A percentile compares a stretch with the other conserved stretches of the same genome.
phyloP scores from a whole-genome alignment of 2,113 vertebrate genomes.

The Oryzias melastigma region DNA sequence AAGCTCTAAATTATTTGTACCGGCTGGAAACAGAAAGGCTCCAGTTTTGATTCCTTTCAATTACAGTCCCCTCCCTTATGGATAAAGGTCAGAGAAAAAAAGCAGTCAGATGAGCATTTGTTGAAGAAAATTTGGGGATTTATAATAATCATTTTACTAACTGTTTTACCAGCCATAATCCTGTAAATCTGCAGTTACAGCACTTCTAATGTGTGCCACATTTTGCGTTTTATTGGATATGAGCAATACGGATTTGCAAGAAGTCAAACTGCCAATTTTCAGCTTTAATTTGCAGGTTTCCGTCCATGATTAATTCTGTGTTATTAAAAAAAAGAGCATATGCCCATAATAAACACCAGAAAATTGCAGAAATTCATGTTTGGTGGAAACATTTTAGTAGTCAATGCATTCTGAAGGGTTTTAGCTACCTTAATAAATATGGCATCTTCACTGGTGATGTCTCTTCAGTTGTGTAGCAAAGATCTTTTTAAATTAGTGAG shows the following conservation, averaged over 20 bases:
- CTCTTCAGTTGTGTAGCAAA: too few species aligned
- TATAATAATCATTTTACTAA: constrained; percentile 16
- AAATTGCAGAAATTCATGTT: constrained; percentile 10
- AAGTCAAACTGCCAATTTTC: constrained; percentile 6
- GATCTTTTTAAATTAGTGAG: too few species aligned
- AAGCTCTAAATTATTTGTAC: constrained; percentile 4
- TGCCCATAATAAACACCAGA: constrained; percentile 11
- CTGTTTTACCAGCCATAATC: constrained; percentile 23
- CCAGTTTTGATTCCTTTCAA: not conserved
- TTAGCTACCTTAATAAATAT: not conserved
- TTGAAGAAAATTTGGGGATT: constrained; percentile 6
- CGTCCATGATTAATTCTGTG: constrained; percentile 5
- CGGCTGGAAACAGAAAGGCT: not conserved
- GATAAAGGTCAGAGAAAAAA: not conserved
- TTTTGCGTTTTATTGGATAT: constrained; percentile 6
- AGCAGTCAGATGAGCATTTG: not conserved
- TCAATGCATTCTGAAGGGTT: constrained; percentile 8
- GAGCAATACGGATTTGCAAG: constrained; percentile 3
- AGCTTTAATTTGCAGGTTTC: constrained; percentile 8
- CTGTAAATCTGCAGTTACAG: constrained; percentile 1
- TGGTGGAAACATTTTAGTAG: constrained; percentile 6
- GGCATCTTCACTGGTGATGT: not conserved
- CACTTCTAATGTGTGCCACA: not conserved
- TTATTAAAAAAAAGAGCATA: not conserved
- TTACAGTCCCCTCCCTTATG: constrained; percentile 10